These are phyloP conservation scores for Syrphus vitripennis DNA, from an alignment of 2,888 invertebrate species.

Conservation along the genomic window DNA sequence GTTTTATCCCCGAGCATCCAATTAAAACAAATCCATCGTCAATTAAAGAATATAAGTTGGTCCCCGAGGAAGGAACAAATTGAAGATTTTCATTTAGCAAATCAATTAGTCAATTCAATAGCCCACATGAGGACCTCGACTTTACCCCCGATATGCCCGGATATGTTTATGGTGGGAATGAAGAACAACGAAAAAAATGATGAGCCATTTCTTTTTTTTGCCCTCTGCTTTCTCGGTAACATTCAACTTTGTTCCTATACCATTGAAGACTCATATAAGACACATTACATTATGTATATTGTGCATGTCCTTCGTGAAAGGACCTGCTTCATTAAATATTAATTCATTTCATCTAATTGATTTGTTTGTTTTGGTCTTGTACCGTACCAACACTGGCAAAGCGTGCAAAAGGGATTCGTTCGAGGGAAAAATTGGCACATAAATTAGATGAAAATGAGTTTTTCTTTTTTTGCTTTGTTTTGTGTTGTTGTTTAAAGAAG, in stretches of 20 bases:
- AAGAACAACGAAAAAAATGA: neutral
- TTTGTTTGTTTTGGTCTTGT: slow-evolving; percentile 37
- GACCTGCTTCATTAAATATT: slow-evolving; percentile 61
- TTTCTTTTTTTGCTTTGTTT: neutral
- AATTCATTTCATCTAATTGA: slow-evolving; percentile 66
- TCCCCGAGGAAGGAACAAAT: slow-evolving; percentile 6
- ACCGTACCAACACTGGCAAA: no score
- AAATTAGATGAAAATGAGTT: slow-evolving; percentile 9
- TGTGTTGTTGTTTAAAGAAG: neutral
- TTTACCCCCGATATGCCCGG: neutral
- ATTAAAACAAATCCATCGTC: slow-evolving; percentile 55
- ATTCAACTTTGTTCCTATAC: neutral
- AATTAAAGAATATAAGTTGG: slow-evolving; percentile 33
- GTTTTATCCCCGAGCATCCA: neutral
- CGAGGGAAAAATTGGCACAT: neutral
- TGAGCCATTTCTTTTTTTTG: neutral
- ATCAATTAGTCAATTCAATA: slow-evolving; percentile 28
- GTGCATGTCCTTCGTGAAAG: slow-evolving; percentile 30
- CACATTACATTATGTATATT: neutral
- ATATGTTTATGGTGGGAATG: neutral
- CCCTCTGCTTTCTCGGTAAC: no score
- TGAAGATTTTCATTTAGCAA: slow-evolving; percentile 32
- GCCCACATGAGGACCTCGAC: neutral
- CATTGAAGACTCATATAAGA: neutral
- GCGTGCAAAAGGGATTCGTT: slow-evolving; percentile 3